phyloP scores from a whole-genome alignment of 1,140 invertebrate species.

The Plutomurus gul region DNA sequence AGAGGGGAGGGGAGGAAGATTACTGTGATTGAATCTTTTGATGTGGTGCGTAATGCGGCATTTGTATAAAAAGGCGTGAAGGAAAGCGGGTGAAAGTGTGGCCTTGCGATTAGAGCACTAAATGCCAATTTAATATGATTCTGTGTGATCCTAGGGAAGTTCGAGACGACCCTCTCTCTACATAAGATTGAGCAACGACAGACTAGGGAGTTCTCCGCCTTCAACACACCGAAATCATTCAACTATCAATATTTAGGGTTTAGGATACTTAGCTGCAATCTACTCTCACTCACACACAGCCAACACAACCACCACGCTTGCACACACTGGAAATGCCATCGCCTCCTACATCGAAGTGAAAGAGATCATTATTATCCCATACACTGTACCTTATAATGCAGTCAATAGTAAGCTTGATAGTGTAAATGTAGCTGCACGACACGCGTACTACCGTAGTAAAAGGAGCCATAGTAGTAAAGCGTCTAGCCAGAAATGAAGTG shows the following conservation, averaged over 20 bases:
- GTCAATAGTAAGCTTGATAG: no score
- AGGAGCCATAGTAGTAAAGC: no score
- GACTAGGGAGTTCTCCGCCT: background rate
- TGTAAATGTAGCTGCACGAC: no score
- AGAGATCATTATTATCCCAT: no score
- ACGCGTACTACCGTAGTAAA: no score
- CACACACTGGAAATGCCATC: no score
- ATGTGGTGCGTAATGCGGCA: conserved; percentile 11
- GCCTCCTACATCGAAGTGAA: no score
- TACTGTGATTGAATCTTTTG: conserved; percentile 16
- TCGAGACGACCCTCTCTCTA: background rate
- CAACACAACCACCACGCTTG: no score
- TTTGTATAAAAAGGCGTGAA: conserved; percentile 20
- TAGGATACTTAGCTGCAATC: background rate
- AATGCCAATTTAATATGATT: conserved; percentile 26
- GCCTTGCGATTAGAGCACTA: conserved; percentile 3
- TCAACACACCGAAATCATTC: background rate
- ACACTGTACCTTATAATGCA: no score
- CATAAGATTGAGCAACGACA: background rate
- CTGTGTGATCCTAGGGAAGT: background rate
- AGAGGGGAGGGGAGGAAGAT: background rate
- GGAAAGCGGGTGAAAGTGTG: conserved; percentile 21
- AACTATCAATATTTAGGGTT: conserved; percentile 2
- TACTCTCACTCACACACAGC: background rate
- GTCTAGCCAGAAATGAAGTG: no score